phyloP scores from a whole-genome alignment of 2,113 vertebrate species.

The Poeciliopsis retropinna region DNA sequence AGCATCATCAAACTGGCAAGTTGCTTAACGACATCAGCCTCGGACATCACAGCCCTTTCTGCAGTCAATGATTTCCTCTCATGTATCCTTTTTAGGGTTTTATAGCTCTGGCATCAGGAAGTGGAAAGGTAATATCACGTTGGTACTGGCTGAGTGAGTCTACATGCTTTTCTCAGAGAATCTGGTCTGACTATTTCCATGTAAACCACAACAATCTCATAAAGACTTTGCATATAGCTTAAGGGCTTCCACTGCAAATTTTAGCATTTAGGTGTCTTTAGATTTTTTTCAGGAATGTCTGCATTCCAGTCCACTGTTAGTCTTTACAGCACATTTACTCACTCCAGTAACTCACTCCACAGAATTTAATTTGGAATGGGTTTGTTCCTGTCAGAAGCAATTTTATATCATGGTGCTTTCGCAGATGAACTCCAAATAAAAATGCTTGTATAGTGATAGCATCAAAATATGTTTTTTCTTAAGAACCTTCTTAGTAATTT shows the following conservation, averaged over 20 bases:
- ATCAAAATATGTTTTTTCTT: neutral
- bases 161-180: constrained; percentile 1
- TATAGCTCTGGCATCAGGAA: constrained; percentile 16
- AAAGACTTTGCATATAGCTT: constrained; percentile 30
- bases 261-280: constrained; percentile 55
- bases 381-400: constrained; percentile 29
- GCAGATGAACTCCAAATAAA: constrained; percentile 1
- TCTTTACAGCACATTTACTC: constrained; percentile 57
- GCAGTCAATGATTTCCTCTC: constrained; percentile 89
- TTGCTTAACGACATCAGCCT: constrained; percentile 68
- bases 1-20: constrained; percentile 74
- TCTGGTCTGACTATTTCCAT: constrained; percentile 27
- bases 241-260: constrained; percentile 43
- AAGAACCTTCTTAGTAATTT: neutral
- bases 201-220: constrained; percentile 44
- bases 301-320: constrained; percentile 57
- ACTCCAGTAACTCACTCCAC: constrained; percentile 55
- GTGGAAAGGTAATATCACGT: constrained; percentile 3
- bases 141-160: constrained; percentile 17
- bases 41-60: constrained; percentile 84
- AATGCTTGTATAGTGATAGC: constrained; percentile 10
- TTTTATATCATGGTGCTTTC: constrained; percentile 11
- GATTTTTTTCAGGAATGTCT: constrained; percentile 64
- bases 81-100: constrained; percentile 84
- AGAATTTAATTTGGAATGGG: neutral